Conservation (phyloP, 2,113 vertebrate species). For the Ailurus styani region DNA sequence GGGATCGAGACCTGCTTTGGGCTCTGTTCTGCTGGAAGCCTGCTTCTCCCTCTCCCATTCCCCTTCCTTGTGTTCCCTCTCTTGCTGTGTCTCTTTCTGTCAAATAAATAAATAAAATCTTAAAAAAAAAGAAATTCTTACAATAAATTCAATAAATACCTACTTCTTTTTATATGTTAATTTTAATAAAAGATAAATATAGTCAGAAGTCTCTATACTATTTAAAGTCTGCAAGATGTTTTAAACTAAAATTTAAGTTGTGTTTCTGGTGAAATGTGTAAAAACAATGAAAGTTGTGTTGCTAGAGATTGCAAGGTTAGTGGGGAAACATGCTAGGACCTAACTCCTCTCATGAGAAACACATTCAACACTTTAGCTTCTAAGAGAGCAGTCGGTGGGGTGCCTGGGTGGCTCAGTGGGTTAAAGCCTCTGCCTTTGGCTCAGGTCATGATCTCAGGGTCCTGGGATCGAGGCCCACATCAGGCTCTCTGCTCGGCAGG, state of each 20-base stretch:
- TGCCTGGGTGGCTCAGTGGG: no score
- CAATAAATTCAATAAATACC: neutral
- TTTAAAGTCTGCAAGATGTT: neutral
- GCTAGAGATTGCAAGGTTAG: neutral
- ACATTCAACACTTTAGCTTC: neutral
- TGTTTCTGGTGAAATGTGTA: neutral
- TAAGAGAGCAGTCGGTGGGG: no score
- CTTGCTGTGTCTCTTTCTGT: no score
- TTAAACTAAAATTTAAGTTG: neutral
- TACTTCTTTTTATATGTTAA: neutral
- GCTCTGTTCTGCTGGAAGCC: no score
- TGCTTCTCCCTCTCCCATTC: no score
- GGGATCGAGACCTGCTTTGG: no score
- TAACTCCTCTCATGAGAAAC: neutral
- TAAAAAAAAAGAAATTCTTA: neutral
- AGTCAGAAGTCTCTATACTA: neutral
- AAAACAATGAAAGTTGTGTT: neutral
- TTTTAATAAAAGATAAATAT: neutral
- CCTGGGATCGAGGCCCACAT: no score
- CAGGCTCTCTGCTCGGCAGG: no score
- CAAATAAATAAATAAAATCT: no score
- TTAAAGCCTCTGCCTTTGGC: no score
- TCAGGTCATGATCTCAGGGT: no score
- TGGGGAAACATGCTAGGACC: neutral
- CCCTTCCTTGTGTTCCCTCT: no score